These are phyloP conservation scores for Smithornis capensis DNA, from an alignment of 2,113 vertebrate genomes.

Conservation along the genomic window DNA sequence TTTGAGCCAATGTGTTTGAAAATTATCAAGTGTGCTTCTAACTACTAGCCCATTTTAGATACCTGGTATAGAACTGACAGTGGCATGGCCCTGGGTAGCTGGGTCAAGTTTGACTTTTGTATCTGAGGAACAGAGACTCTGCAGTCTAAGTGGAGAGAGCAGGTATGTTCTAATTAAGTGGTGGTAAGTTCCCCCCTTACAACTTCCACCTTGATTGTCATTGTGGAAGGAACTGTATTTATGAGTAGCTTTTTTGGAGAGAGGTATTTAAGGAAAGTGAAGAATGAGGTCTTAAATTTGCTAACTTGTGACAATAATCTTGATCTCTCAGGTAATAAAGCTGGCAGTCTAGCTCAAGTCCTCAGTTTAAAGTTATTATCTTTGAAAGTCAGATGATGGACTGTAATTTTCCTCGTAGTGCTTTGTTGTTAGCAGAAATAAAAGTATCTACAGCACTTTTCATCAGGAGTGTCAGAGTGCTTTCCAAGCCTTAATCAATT, in stretches of 20 bases:
- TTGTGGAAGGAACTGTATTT: slow-evolving; percentile 8
- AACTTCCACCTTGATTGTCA: neutral
- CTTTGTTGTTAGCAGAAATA: slow-evolving; percentile 26
- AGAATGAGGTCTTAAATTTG: slow-evolving; percentile 25
- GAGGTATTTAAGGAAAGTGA: neutral
- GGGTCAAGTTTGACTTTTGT: slow-evolving; percentile 4
- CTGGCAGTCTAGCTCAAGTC: neutral
- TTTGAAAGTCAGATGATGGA: slow-evolving; percentile 41
- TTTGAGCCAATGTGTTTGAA: slow-evolving; percentile 18
- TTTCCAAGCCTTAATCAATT: slow-evolving; percentile 27
- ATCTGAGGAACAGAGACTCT: neutral
- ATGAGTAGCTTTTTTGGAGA: slow-evolving; percentile 29
- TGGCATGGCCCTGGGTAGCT: neutral
- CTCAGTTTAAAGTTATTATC: slow-evolving; percentile 29
- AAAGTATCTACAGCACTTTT: slow-evolving; percentile 21
- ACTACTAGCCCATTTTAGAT: neutral
- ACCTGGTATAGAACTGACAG: neutral
- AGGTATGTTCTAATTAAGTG: slow-evolving; percentile 10
- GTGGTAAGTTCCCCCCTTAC: neutral
- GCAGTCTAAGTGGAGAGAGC: neutral
- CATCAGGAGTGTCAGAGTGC: slow-evolving; percentile 14
- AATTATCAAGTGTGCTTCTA: neutral
- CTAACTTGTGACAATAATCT: slow-evolving; percentile 24
- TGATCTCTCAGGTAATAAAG: slow-evolving; percentile 24
- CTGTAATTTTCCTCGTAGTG: slow-evolving; percentile 11